Evolutionary conservation across 2,888 invertebrate species (phyloP).

Genomic region (Cataglyphis livida): DNA sequence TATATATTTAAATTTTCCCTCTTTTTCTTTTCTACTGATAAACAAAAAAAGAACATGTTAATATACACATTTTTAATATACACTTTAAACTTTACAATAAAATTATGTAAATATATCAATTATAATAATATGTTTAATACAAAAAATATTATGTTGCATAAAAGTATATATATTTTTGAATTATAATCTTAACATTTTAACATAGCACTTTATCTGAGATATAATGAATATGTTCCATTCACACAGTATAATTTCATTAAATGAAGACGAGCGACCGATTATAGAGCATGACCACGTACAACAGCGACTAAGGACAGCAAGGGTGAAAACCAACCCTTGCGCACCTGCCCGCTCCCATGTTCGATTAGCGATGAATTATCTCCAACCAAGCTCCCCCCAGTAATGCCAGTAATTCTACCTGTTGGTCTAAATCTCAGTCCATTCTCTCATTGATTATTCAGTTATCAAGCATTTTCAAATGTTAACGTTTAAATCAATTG

Average conservation of each 20-base stretch:
- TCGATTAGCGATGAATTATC: constrained; percentile 79
- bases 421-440: constrained; percentile 68
- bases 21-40: neutral
- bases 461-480: constrained; percentile 38
- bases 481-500: constrained; percentile 36
- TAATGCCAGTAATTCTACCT: constrained; percentile 73
- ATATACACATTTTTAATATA: neutral
- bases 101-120: neutral
- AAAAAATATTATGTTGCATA: neutral
- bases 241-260: constrained; percentile 52
- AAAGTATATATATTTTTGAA: neutral
- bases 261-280: constrained; percentile 70
- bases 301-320: constrained; percentile 62
- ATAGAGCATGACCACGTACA: constrained; percentile 71
- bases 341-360: constrained; percentile 78
- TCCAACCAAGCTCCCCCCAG: constrained; percentile 59
- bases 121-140: neutral
- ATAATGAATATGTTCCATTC: constrained; percentile 40
- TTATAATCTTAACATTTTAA: constrained; percentile 21
- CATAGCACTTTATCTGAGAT: neutral
- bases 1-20: neutral
- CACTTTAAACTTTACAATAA: neutral
- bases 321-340: constrained; percentile 72
- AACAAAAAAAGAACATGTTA: neutral
- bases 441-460: constrained; percentile 47